Base-by-base conservation (phyloP, 1,140 invertebrate genomes). In the Choristoneura fumiferana region DNA sequence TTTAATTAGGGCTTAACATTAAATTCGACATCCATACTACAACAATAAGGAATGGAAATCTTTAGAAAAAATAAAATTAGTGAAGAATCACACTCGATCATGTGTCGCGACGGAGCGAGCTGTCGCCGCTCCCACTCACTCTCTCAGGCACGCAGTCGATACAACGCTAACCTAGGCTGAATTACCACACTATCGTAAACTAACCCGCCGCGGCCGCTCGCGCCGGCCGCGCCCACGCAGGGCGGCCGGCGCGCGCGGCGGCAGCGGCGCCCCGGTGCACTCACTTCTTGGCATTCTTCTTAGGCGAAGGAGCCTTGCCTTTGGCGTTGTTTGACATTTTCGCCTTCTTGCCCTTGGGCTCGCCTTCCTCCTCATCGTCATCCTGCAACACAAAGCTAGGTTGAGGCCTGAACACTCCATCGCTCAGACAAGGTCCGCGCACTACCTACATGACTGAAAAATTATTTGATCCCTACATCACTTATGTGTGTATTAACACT, bases 291-390 rank as follows among this genome's bases (percentile, higher is more conserved):
- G 89, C 82, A 55, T 90, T 90, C 72, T 90, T 90, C 81, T 90
- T 90, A 68, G 89, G 88, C 60, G 88, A 89, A 4, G 84, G 70
- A 12, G 86, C 83, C 64, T 89, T 89, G 81, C 90, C 91, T 86
- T 92, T 93, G 69, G 91, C 88, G 62, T 92, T 93, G 76, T 92
- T 92, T 67, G 91, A 91, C 67, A 93, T 90, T 90, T 93, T 93
- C 65, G 91, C 87, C 65, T 93, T 92, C 84, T 93, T 93, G 73
- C 91, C 92, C 75, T 92, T 92, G 18, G 91, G 90, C 68, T 92
- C 92, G 33, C 92, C 92, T 49, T 93, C 92, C 39, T 93, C 92
- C 52, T 93, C 92, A 52, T 93, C 92, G 37, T 92, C 92, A 60
- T 92, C 92, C 80, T 93, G 73, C 18, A 68, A 65, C 13, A 29